Percentiles rank a stretch among this genome's conserved stretches.
Evolutionary conservation across 2,888 invertebrate species (phyloP).

Genomic region (Sthenelais limicola): DNA sequence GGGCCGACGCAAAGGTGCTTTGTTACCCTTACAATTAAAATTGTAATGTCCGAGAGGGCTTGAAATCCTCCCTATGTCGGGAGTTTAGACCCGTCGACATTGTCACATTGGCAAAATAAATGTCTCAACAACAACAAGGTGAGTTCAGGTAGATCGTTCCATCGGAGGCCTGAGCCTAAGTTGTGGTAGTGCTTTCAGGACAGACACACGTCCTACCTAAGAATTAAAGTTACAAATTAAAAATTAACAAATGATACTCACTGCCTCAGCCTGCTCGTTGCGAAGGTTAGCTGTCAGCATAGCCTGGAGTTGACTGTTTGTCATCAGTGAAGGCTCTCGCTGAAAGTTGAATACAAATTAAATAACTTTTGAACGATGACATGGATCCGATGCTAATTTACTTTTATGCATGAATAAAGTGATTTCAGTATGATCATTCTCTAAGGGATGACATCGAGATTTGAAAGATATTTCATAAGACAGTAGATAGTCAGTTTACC

Average conservation of each 20-base stretch:
- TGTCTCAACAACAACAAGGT: too few species aligned
- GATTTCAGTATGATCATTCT: background rate
- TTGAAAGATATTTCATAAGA: background rate
- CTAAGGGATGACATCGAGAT: background rate
- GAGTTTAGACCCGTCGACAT: too few species aligned
- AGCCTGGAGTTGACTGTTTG: slow-evolving; percentile 12
- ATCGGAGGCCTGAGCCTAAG: too few species aligned
- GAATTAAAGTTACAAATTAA: too few species aligned
- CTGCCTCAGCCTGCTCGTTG: slow-evolving; percentile 19
- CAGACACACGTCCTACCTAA: too few species aligned
- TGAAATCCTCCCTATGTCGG: too few species aligned
- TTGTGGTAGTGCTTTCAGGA: too few species aligned
- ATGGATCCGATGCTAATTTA: background rate
- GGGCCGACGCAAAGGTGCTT: too few species aligned
- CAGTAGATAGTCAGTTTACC: background rate
- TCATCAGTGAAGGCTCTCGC: slow-evolving; percentile 19
- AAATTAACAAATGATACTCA: slow-evolving; percentile 9
- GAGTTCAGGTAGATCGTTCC: too few species aligned
- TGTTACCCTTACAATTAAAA: too few species aligned
- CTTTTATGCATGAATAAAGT: background rate
- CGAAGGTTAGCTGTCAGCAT: slow-evolving; percentile 17
- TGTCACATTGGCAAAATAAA: too few species aligned
- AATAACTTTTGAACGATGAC: background rate
- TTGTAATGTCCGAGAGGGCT: too few species aligned
- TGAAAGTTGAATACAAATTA: slow-evolving; percentile 4